Evolutionary conservation across 2,113 vertebrate genomes (phyloP).

Genomic region (Scomber japonicus): DNA sequence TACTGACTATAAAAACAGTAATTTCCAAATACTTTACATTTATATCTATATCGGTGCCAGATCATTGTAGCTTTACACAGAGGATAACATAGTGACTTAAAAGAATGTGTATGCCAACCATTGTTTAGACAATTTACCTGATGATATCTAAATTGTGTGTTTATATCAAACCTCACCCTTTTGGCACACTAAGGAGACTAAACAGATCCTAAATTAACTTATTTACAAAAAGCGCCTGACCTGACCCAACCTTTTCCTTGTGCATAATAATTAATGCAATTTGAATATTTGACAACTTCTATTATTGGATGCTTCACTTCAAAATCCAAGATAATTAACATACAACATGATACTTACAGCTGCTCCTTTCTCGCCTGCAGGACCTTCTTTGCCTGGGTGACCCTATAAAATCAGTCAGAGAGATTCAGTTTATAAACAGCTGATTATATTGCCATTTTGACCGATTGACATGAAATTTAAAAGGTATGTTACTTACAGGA

Average conservation of each 20-base stretch:
- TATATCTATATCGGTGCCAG: neutral
- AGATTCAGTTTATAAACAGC: constrained; percentile 8
- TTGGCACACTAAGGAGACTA: neutral
- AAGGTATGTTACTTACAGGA: constrained; percentile 87
- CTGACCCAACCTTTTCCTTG: no score
- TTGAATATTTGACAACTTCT: constrained; percentile 14
- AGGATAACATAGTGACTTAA: neutral
- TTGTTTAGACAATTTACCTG: constrained; percentile 16
- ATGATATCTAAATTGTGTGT: constrained; percentile 22
- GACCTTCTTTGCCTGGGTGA: constrained; percentile 98
- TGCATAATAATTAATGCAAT: no score
- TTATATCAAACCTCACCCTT: constrained; percentile 15
- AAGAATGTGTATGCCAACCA: neutral
- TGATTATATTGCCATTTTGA: constrained; percentile 5
- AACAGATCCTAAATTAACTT: neutral
- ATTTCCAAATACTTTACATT: no score
- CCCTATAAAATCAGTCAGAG: constrained; percentile 84
- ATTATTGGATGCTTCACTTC: neutral
- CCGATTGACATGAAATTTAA: neutral
- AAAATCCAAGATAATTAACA: neutral
- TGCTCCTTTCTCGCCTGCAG: constrained; percentile 93
- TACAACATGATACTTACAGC: constrained; percentile 85
- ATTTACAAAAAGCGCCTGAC: neutral
- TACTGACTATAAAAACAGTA: neutral
- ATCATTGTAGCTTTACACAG: neutral